A percentile compares a stretch with the other conserved stretches of the same genome.
phyloP scores from a whole-genome alignment of 2,113 vertebrate genomes.

The Oreotrochilus melanogaster region DNA sequence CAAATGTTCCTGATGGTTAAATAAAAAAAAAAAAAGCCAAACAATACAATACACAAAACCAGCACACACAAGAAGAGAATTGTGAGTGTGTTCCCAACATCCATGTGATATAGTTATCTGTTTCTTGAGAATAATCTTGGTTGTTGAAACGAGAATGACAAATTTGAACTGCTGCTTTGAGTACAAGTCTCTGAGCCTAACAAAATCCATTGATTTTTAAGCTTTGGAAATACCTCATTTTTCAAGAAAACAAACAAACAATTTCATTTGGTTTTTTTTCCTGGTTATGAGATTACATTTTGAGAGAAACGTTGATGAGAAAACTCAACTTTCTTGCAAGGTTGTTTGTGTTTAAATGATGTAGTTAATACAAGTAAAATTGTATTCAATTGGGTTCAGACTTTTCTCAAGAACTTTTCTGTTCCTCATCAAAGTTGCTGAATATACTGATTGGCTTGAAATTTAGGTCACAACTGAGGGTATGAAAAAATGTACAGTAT shows the following conservation, averaged over 20 bases:
- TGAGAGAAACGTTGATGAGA: not conserved
- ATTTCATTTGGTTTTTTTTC: not conserved
- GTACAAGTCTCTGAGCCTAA: not conserved
- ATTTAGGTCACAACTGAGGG: not conserved
- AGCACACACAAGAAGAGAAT: not conserved
- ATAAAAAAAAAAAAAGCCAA: not conserved
- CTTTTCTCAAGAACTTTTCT: not conserved
- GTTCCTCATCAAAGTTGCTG: not conserved
- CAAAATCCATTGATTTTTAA: not conserved
- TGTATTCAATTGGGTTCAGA: not conserved
- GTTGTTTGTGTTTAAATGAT: not conserved
- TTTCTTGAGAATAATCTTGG: not conserved
- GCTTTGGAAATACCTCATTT: not conserved
- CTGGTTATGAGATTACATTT: not conserved
- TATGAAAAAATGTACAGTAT: not conserved
- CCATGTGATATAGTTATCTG: not conserved
- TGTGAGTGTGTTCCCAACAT: not conserved
- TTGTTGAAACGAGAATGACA: not conserved
- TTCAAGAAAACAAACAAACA: not conserved
- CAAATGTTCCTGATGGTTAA: conserved; percentile 87
- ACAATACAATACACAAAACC: not conserved
- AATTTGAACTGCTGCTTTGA: not conserved
- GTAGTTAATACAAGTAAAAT: not conserved
- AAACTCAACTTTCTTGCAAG: not conserved
- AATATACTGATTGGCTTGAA: not conserved